Conservation (phyloP, 2,888 invertebrate species). For the Caradrina clavipalpis region DNA sequence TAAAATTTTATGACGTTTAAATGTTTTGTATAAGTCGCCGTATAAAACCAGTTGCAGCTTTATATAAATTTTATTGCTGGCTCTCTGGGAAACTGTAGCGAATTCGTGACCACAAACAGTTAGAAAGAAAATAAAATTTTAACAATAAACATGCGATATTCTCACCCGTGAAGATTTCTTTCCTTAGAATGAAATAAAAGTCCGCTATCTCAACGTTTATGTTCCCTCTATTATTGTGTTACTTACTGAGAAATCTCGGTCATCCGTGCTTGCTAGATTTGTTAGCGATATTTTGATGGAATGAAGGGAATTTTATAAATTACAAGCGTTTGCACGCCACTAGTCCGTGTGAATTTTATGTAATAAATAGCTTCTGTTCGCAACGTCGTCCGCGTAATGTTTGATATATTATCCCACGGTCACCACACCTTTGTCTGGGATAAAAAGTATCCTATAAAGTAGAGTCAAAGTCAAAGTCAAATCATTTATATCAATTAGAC, state of each 20-base stretch:
- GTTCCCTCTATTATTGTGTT: conserved; percentile 13
- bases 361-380: no score
- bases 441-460: no score
- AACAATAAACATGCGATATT: conserved; percentile 53
- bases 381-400: no score
- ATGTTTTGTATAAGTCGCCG: no score
- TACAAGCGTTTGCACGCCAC: no score
- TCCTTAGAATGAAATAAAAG: conserved; percentile 33
- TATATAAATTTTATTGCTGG: conserved; percentile 31
- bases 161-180: conserved; percentile 30
- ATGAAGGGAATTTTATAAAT: background rate
- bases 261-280: conserved; percentile 8
- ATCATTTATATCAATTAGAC: no score
- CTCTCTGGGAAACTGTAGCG: conserved; percentile 27
- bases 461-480: no score
- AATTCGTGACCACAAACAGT: conserved; percentile 49
- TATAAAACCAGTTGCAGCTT: conserved; percentile 7
- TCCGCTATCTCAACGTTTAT: conserved; percentile 35
- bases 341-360: no score
- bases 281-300: background rate
- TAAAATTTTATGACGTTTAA: conserved; percentile 2
- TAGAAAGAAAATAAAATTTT: conserved; percentile 45
- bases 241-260: conserved; percentile 7
- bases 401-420: no score
- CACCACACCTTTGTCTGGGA: no score